Conservation (phyloP, 2,888 invertebrate genomes). For the Leptinotarsa haldemani region DNA sequence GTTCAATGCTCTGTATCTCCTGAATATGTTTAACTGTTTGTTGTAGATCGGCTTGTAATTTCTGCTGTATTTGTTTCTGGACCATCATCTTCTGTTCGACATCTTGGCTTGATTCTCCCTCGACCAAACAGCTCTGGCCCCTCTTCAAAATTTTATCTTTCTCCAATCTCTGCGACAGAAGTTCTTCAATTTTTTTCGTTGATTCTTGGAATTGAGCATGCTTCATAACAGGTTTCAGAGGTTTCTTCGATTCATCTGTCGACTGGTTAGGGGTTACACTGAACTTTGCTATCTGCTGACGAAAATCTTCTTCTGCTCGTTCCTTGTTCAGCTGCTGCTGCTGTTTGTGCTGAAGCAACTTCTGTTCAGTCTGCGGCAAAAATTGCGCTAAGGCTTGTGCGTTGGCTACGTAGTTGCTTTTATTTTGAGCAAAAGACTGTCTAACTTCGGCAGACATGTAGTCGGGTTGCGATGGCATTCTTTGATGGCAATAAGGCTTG, state of each 20-base stretch:
- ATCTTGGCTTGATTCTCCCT: constrained; percentile 60
- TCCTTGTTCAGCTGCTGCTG: constrained; percentile 53
- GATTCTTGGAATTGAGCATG: constrained; percentile 65
- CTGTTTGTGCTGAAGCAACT: constrained; percentile 52
- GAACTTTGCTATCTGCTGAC: constrained; percentile 45
- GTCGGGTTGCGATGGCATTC: constrained; percentile 60
- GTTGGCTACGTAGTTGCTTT: constrained; percentile 58
- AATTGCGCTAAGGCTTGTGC: constrained; percentile 64
- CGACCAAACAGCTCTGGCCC: constrained; percentile 56
- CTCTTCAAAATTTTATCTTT: constrained; percentile 59
- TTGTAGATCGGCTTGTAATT: constrained; percentile 66
- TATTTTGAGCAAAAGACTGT: constrained; percentile 53
- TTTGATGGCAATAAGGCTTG: constrained; percentile 57
- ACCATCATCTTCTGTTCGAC: constrained; percentile 63
- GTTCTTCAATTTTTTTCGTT: constrained; percentile 65
- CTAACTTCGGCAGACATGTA: constrained; percentile 49
- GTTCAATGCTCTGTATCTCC: constrained; percentile 66
- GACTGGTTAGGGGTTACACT: constrained; percentile 45
- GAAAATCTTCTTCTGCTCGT: constrained; percentile 43
- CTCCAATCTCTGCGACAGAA: constrained; percentile 64
- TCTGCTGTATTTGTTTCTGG: constrained; percentile 66
- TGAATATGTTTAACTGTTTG: constrained; percentile 67
- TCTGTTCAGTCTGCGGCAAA: constrained; percentile 61
- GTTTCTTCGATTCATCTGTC: constrained; percentile 56
- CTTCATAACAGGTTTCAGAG: constrained; percentile 57